phyloP scores from a whole-genome alignment of 2,797 vertebrate genomes.

The Typhlichthys eigenmanni region DNA sequence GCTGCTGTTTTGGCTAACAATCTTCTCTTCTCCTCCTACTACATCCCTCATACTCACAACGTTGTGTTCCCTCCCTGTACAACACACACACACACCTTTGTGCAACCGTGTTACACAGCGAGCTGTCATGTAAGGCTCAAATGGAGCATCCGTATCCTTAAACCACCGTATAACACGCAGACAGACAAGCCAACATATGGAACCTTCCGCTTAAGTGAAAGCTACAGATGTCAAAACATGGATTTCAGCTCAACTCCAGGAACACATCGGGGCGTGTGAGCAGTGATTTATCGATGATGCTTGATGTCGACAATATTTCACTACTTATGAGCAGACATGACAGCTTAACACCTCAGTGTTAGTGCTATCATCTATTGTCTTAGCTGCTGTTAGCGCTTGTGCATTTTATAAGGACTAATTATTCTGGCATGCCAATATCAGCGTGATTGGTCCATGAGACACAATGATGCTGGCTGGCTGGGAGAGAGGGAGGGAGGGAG shows the following conservation, averaged over 20 bases:
- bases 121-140: no score
- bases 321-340: slow-evolving; percentile 4
- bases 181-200: neutral
- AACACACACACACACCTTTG: no score
- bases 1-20: no score
- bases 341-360: slow-evolving; percentile 39
- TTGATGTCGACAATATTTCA: neutral
- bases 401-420: slow-evolving; percentile 23
- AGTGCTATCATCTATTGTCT: slow-evolving; percentile 27
- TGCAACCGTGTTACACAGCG: no score
- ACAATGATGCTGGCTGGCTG: slow-evolving; percentile 24
- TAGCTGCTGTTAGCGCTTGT: slow-evolving; percentile 36
- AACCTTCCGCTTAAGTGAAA: slow-evolving; percentile 8
- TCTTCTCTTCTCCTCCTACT: no score
- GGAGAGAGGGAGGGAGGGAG: slow-evolving; percentile 38
- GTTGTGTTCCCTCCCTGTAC: no score
- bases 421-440: slow-evolving; percentile 22
- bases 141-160: no score
- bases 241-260: slow-evolving; percentile 16
- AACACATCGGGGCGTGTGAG: neutral
- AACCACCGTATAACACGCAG: neutral
- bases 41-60: no score
- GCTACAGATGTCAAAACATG: slow-evolving; percentile 10
- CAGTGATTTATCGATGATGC: slow-evolving; percentile 27
- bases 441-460: slow-evolving; percentile 24